Conservation (phyloP, 2,888 invertebrate genomes). For the Cartodere bifasciata region DNA sequence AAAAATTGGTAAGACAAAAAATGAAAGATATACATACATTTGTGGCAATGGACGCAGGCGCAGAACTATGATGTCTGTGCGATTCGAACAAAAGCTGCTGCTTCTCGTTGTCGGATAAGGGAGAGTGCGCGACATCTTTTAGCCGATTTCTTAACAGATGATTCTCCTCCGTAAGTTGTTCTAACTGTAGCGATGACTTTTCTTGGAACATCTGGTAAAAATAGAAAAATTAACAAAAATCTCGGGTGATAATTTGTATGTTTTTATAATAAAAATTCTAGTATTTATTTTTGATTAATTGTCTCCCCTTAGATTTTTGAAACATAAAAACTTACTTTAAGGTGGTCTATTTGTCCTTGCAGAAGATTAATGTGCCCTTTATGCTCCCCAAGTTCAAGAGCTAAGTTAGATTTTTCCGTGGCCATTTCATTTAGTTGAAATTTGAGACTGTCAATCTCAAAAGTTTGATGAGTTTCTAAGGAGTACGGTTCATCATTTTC, state of each 20-base stretch:
- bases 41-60: constrained; percentile 63
- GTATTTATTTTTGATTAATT: no score
- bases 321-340: constrained; percentile 43
- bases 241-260: no score
- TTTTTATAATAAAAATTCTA: no score
- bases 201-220: constrained; percentile 39
- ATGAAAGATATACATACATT: no score
- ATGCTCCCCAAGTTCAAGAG: constrained; percentile 50
- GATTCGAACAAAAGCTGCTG: constrained; percentile 64
- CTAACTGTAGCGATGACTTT: constrained; percentile 48
- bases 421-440: constrained; percentile 49
- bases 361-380: constrained; percentile 55
- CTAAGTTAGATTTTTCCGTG: constrained; percentile 52
- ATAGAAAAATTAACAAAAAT: constrained; percentile 4
- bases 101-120: constrained; percentile 72
- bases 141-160: constrained; percentile 59
- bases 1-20: no score
- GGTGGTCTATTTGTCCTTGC: constrained; percentile 52
- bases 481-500: constrained; percentile 18
- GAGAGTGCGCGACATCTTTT: constrained; percentile 68
- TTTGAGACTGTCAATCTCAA: constrained; percentile 53
- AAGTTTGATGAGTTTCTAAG: constrained; percentile 38
- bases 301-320: no score
- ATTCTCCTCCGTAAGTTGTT: constrained; percentile 65
- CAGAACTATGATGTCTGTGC: constrained; percentile 59